phyloP scores from a whole-genome alignment of 2,113 vertebrate genomes.

The Parus major region DNA sequence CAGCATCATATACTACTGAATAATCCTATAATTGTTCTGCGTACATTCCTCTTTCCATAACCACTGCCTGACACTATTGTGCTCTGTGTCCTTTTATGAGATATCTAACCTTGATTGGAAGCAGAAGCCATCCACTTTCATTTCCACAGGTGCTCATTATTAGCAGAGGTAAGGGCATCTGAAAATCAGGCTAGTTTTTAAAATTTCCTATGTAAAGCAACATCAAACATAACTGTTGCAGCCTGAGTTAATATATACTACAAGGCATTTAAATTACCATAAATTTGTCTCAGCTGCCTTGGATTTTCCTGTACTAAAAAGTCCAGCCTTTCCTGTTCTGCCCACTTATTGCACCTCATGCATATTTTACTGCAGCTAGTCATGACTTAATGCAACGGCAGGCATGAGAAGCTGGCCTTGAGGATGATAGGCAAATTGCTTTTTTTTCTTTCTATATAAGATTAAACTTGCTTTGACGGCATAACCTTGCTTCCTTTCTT shows the following conservation, averaged over 20 bases:
- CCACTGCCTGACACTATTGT: neutral
- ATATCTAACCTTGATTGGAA: neutral
- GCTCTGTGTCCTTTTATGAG: neutral
- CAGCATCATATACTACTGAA: neutral
- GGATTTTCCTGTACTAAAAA: neutral
- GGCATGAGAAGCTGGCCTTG: neutral
- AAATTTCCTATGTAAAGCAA: neutral
- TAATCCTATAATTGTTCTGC: neutral
- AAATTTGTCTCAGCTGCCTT: neutral
- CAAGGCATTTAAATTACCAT: neutral
- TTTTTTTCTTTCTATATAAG: neutral
- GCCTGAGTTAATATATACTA: neutral
- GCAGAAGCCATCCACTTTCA: neutral
- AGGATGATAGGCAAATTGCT: neutral
- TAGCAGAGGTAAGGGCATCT: neutral
- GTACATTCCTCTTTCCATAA: neutral
- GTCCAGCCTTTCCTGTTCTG: conserved; percentile 27
- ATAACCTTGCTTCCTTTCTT: neutral
- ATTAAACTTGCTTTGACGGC: neutral
- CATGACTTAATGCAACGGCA: neutral
- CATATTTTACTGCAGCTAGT: neutral
- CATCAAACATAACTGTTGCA: neutral
- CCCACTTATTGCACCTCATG: neutral
- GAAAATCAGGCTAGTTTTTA: neutral
- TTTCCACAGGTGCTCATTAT: neutral